These are phyloP conservation scores for Takifugu rubripes DNA, from an alignment of 2,797 vertebrate species.

Conservation along the genomic window DNA sequence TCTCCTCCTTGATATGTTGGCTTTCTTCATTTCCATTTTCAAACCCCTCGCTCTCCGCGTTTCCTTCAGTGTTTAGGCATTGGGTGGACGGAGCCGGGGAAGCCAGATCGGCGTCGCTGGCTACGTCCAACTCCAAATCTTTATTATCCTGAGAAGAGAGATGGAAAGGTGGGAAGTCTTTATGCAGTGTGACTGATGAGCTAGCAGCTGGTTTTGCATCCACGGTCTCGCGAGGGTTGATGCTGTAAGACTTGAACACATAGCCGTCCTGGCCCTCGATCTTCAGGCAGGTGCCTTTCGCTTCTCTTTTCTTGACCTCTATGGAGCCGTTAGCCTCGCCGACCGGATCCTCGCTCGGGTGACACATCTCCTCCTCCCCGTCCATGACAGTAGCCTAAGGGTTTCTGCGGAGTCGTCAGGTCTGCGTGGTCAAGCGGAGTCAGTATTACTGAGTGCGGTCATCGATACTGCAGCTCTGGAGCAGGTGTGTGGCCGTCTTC, in stretches of 20 bases:
- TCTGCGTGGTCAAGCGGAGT: conserved; percentile 60
- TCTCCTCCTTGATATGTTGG: conserved; percentile 75
- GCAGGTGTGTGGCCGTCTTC: conserved; percentile 53
- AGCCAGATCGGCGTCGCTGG: conserved; percentile 53
- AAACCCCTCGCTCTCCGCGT: conserved; percentile 44
- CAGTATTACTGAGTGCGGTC: conserved; percentile 63
- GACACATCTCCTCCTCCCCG: conserved; percentile 70
- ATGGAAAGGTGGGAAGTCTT: conserved; percentile 76
- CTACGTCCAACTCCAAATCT: conserved; percentile 55
- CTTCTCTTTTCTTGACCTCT: conserved; percentile 73
- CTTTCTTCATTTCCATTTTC: conserved; percentile 61
- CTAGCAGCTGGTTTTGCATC: conserved; percentile 54
- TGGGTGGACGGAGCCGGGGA: conserved; percentile 64
- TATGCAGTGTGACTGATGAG: conserved; percentile 73
- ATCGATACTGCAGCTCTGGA: conserved; percentile 67
- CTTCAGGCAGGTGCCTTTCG: conserved; percentile 76
- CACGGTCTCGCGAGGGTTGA: conserved; percentile 60
- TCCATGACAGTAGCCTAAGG: conserved; percentile 74
- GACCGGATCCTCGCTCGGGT: conserved; percentile 61
- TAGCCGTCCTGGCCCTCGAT: conserved; percentile 82
- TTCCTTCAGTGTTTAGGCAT: conserved; percentile 58
- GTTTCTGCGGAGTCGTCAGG: conserved; percentile 54
- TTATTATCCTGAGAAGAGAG: conserved; percentile 74
- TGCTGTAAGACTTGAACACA: conserved; percentile 81
- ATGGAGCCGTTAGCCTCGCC: conserved; percentile 58